Evolutionary conservation across 2,888 invertebrate species (phyloP), one percentile per base, ranked within the genome.

Genomic region (Drosophila acutilabella): DNA sequence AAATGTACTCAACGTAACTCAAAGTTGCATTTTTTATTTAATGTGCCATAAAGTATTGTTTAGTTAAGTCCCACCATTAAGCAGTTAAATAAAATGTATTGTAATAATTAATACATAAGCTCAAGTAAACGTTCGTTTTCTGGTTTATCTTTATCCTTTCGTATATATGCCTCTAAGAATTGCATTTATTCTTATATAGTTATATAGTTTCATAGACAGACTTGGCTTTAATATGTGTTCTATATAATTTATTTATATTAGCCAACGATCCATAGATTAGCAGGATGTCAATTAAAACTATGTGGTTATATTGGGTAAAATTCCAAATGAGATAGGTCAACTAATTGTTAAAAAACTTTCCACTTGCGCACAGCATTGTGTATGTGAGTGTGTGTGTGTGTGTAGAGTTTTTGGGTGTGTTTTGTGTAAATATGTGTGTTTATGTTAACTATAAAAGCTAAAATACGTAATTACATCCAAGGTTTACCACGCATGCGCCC

Each of bases 401-500:
- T 30, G 18, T 30, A 30, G 30, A 30, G 30, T 30, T 30, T 30
- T 30, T 30, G 30, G 30, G 8, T 6, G 20, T 36, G 41, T 45
- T 30, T 33, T 38, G 48, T 61, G 38, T 66, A 20, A 5, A 6
- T 53, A 2, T 58, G 11, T 61, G 5, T 54, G 36, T 47, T 30
- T 57, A 7, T 67, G 42, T 57, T 61, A n/a, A 64, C 18, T 57
- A 61, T 74, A 65, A 33, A 51, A 74, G 42, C 64, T 69, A 73
- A 67, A 78, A 81, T 88, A 84, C 71, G 74, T 60, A 78, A 78
- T 91, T 90, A 91, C 74, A 90, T 89, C 91, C 91, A 91, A 70
- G 90, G 78, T 81, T 89, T 90, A 80, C 92, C 92, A 75, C 92
- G 91, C 88, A 91, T 88, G 56, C 88, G 89, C 10, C 87, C 75